Conservation (phyloP, 2,888 invertebrate species). For the Tetragonula carbonaria region DNA sequence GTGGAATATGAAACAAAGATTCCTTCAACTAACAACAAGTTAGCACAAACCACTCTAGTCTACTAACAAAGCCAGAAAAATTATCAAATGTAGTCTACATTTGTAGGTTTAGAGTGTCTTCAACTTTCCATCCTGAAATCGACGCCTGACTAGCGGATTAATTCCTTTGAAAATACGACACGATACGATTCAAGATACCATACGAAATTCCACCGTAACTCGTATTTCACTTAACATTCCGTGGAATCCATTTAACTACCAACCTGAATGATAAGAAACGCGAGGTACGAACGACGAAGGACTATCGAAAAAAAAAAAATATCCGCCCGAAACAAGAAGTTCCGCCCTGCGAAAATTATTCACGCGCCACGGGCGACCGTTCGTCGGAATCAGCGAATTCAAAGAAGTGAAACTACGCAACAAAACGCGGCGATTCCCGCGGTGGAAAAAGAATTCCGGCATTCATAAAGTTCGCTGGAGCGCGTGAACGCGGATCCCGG, state of each 20-base stretch:
- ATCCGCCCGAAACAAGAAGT: neutral
- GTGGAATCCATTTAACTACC: neutral
- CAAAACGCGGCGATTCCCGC: slow-evolving; percentile 23
- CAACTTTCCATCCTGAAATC: too few species aligned
- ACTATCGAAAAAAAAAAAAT: neutral
- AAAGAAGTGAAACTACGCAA: slow-evolving; percentile 30
- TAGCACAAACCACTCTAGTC: too few species aligned
- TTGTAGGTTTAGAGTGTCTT: too few species aligned
- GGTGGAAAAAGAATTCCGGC: slow-evolving; percentile 50
- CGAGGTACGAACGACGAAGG: neutral
- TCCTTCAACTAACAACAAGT: too few species aligned
- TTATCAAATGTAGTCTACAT: too few species aligned
- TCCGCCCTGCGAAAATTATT: neutral
- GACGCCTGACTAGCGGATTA: too few species aligned
- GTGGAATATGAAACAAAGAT: too few species aligned
- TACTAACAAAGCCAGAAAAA: too few species aligned
- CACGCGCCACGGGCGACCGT: neutral
- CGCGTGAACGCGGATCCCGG: slow-evolving; percentile 57
- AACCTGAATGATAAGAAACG: neutral
- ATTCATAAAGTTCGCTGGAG: slow-evolving; percentile 56
- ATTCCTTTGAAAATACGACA: too few species aligned
- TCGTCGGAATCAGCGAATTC: slow-evolving; percentile 18
- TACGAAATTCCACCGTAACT: neutral
- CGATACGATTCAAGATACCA: neutral
- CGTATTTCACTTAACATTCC: neutral